These are phyloP conservation scores for Spodoptera litura DNA, from an alignment of 1,140 invertebrate genomes.

Conservation along the genomic window DNA sequence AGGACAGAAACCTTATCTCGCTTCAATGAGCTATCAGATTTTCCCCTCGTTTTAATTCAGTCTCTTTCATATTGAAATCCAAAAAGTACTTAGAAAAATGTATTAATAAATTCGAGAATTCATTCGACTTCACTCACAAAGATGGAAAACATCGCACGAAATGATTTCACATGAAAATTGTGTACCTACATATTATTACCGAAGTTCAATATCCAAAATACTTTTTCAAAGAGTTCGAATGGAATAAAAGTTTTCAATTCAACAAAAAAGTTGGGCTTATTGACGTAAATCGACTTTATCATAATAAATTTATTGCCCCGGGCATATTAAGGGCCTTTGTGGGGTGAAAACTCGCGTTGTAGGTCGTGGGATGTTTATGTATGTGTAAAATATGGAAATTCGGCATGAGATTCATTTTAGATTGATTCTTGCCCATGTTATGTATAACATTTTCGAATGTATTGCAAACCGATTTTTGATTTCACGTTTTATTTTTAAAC, in stretches of 20 bases:
- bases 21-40: slow-evolving; percentile 5
- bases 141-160: slow-evolving; percentile 16
- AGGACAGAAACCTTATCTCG: slow-evolving; percentile 28
- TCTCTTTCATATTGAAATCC: slow-evolving; percentile 10
- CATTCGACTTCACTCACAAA: slow-evolving; percentile 6
- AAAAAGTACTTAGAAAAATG: not conserved
- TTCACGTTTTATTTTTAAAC: not conserved
- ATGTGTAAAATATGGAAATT: slow-evolving; percentile 45
- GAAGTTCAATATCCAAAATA: slow-evolving; percentile 32
- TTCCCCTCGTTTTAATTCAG: slow-evolving; percentile 13
- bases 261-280: slow-evolving; percentile 43
- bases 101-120: slow-evolving; percentile 29
- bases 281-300: slow-evolving; percentile 47
- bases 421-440: slow-evolving; percentile 27
- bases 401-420: slow-evolving; percentile 36
- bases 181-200: slow-evolving; percentile 40
- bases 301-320: slow-evolving; percentile 46
- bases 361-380: slow-evolving; percentile 39
- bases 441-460: not conserved
- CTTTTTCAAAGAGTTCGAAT: slow-evolving; percentile 37
- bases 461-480: slow-evolving; percentile 28
- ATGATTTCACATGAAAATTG: slow-evolving; percentile 30
- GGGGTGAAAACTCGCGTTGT: slow-evolving; percentile 30
- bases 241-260: slow-evolving; percentile 46
- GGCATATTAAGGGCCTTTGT: slow-evolving; percentile 41